Percentiles rank a stretch among this genome's conserved stretches.
These are phyloP conservation scores for Dendrocopos noguchii DNA, from an alignment of 2,113 vertebrate species.

Conservation along the genomic window DNA sequence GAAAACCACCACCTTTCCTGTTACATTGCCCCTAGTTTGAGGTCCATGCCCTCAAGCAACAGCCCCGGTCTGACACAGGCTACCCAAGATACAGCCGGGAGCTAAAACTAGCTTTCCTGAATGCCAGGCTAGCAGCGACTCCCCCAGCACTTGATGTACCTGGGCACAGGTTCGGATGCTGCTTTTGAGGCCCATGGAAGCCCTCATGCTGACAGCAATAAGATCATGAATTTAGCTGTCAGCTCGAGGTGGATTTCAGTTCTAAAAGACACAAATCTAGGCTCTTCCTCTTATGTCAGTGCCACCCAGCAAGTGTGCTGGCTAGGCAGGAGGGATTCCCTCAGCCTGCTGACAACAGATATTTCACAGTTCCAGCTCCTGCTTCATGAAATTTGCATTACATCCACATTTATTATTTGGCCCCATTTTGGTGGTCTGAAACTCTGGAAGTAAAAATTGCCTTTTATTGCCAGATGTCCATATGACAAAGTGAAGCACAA, in stretches of 20 bases:
- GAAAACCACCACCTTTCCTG: fast-evolving
- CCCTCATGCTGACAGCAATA: not conserved
- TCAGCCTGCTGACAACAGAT: not conserved
- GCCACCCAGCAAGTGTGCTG: not conserved
- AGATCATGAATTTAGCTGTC: not conserved
- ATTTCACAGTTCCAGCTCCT: not conserved
- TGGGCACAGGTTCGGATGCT: not conserved
- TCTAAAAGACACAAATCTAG: not conserved
- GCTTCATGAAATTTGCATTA: not conserved
- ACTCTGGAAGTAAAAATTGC: not conserved
- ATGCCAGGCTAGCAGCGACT: not conserved
- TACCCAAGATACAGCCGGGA: not conserved
- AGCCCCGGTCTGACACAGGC: not conserved
- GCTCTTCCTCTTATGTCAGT: not conserved
- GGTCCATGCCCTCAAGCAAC: not conserved
- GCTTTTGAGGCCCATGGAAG: not conserved
- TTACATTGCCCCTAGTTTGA: not conserved
- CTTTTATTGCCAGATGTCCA: not conserved
- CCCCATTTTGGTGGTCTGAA: not conserved
- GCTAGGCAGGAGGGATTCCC: not conserved
- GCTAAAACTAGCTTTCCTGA: not conserved
- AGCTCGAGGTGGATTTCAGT: not conserved
- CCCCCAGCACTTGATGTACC: not conserved
- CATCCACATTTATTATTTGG: not conserved
- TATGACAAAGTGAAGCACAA: not conserved